Conservation (phyloP, 2,888 invertebrate genomes). For the Sericinus montela region DNA sequence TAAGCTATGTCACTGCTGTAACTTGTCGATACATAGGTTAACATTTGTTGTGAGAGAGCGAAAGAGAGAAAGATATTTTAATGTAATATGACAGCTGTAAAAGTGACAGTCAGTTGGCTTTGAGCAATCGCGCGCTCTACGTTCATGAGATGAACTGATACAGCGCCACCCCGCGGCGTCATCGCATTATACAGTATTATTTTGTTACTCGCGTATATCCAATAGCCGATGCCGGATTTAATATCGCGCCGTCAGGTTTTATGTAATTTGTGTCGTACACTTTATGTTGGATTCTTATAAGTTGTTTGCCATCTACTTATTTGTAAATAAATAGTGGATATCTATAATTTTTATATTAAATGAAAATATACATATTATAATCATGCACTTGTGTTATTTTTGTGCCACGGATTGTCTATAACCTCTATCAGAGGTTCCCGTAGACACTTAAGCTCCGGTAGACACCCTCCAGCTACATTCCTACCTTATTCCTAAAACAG, state of each 20-base stretch:
- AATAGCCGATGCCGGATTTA: conserved; percentile 1
- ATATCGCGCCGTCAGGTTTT: conserved; percentile 21
- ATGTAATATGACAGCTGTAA: neutral
- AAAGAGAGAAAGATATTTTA: neutral
- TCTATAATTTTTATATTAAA: conserved; percentile 77
- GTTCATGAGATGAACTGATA: conserved; percentile 1
- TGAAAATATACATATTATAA: conserved; percentile 46
- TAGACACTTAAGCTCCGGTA: too few relatives aligned
- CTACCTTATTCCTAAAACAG: too few relatives aligned
- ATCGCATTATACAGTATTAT: conserved; percentile 9
- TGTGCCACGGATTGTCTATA: too few relatives aligned
- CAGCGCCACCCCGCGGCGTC: neutral
- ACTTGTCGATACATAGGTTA: too few relatives aligned
- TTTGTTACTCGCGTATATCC: conserved; percentile 9
- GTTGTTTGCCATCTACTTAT: conserved; percentile 71
- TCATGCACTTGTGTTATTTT: conserved; percentile 10
- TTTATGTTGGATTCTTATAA: conserved; percentile 47
- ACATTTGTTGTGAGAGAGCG: too few relatives aligned
- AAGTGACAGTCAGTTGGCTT: conserved; percentile 9
- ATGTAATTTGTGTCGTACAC: conserved; percentile 24
- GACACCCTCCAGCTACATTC: too few relatives aligned
- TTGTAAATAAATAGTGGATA: conserved; percentile 74
- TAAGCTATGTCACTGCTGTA: too few relatives aligned
- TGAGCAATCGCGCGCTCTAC: neutral
- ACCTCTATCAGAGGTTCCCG: too few relatives aligned